Evolutionary conservation across 1,140 invertebrate genomes (phyloP), one percentile per base, ranked within the genome.

Genomic region (Drosophila pectinifera): DNA sequence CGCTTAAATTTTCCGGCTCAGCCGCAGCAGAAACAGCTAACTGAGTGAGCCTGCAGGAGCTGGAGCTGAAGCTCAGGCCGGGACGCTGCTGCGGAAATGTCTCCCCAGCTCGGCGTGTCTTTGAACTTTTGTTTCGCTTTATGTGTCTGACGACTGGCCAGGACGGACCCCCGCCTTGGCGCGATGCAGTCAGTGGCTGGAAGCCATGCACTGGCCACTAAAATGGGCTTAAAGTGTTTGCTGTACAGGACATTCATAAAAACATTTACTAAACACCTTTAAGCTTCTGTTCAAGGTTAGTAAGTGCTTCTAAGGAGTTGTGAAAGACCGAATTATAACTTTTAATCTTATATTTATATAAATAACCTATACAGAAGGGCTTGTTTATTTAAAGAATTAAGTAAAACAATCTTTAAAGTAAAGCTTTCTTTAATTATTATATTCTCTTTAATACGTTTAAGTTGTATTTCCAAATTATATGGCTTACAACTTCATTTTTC

Each of bases 1-100:
- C 84, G 84, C 84, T 89, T 89, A 89, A 89, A 89, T 89, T 89
- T 89, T 89, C 84, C 84, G 84, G 84, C 80, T 74, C 70, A 79
- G 75, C 74, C 59, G 59, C 42, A 57, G 31, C 43, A 31, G 43
- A 67, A 63, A 65, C 58, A 46, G 54, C 80, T 65, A 77, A 77
- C 57, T 84, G 73, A 62, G 51, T 70, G 42, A 58, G 42, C 42
- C 31, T 61, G 57, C 73, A 36, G 73, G 48, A 54, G 63, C 41
- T 51, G 38, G 26, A 8, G 49, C 28, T 51, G 46, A 31, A 13
- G 46, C 46, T 49, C 2, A 4, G 4, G 22, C 22, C 1, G 28
- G 20, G 26, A 42, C 8, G 41, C 36, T 42, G 51, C 74, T 78
- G 43, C 57, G 49, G 53, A 51, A 75, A 51, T 59, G 73, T 68